phyloP scores from a whole-genome alignment of 37 sponge, comb jelly and placozoan genomes.

The Chondrosia reniformis region DNA sequence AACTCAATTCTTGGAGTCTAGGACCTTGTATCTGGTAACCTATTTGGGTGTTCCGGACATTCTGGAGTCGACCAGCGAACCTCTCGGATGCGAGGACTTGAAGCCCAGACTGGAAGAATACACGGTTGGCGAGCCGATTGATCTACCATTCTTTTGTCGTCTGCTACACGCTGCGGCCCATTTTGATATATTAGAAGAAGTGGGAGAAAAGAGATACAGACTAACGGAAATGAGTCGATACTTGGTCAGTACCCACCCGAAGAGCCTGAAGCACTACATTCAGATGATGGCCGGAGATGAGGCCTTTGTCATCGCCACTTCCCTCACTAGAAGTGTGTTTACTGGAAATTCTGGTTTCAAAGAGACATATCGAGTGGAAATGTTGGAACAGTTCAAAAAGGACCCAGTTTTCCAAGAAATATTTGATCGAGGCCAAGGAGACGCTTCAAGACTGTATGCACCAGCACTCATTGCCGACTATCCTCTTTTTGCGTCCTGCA shows the following conservation, averaged over 20 bases:
- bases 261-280: constrained; percentile 64
- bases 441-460: constrained; percentile 43
- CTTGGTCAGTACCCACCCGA: constrained; percentile 63
- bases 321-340: constrained; percentile 65
- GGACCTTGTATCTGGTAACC: constrained; percentile 56
- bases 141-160: constrained; percentile 59
- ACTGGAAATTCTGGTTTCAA: constrained; percentile 68
- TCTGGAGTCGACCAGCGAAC: constrained; percentile 27
- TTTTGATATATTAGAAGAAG: constrained; percentile 60
- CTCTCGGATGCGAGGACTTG: constrained; percentile 69
- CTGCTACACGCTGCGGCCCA: constrained; percentile 71
- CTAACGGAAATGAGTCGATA: constrained; percentile 63
- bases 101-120: constrained; percentile 38
- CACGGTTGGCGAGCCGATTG: constrained; percentile 26
- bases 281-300: constrained; percentile 72
- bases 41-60: constrained; percentile 59
- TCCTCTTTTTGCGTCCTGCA: constrained; percentile 65
- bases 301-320: constrained; percentile 53
- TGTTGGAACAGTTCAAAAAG: constrained; percentile 47
- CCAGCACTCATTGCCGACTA: constrained; percentile 78
- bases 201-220: constrained; percentile 39
- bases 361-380: constrained; percentile 58
- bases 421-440: constrained; percentile 45
- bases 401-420: constrained; percentile 44
- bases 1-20: constrained; percentile 62